Evolutionary conservation across 2,888 invertebrate species (phyloP), one percentile per base, ranked within the genome.

Genomic region (Candidula unifasciata): DNA sequence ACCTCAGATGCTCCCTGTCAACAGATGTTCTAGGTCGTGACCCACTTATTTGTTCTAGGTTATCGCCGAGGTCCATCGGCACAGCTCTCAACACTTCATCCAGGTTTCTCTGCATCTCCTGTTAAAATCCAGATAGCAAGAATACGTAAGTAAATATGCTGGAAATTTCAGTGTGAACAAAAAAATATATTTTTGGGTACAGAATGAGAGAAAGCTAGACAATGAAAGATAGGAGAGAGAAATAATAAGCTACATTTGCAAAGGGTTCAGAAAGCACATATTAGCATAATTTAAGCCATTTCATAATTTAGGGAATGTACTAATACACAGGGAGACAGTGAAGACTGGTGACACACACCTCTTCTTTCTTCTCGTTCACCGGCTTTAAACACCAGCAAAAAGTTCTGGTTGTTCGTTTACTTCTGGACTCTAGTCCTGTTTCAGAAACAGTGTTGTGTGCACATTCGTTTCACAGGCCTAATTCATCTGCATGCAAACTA

Each of bases 11-110:
- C 24, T 76, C 66, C 27, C 82, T 82, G 18, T 68, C 74, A 27
- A 76, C 74, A 54, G 64, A 76, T 5, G 82, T 73, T 27, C 79
- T 54, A 0, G 83, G 73, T 24, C 27, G 64, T 21, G 80, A 73
- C 2, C 87, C 83, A 82, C 84, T 82, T 44, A 87, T 87, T 37
- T 85, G 87, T 44, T 87, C 87, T 81, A 87, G 30, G 69, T 87
- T 87, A 60, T 87, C 87, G 16, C 87, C 81, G 6, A 85, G 80
- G 68, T 87, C 87, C 82, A 87, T 74, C 5, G 87, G 87, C 18
- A 87, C 87, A 16, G 85, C 87, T 16, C 85, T 77, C n/a, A 87
- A 66, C 57, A 87, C 87, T 30, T 87, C 87, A 68, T 87, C 87
- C 35, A 87, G 79, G 57, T 87, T 87, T 60, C 80, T 83, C 64